Evolutionary conservation across 1,140 invertebrate species (phyloP), one percentile per base, ranked within the genome.

Genomic region (Solenopsis fugax): DNA sequence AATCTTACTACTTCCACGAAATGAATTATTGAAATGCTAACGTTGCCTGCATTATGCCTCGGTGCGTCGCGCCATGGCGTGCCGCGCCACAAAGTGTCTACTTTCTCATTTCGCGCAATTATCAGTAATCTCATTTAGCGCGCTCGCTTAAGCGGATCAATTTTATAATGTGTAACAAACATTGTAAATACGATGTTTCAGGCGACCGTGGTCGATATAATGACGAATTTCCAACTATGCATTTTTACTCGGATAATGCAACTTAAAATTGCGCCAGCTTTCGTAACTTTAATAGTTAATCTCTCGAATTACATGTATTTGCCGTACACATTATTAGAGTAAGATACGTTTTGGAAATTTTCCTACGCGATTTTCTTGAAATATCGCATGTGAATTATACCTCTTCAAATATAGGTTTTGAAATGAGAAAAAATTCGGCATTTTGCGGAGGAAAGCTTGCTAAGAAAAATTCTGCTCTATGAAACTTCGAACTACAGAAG

Each of bases 61-160:
- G 56, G 45, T 41, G 82, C 71, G 60, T 48, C n/a, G 48, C 88
- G 24, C 37, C 41, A 16, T 81, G 18, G 18, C 50, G 45, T 69
- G 64, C n/a, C 50, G 34, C 58, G 65, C 13, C 21, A 12, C 54
- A 21, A 37, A 21, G 60, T 60, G 52, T 76, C 76, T 76, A 62
- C 84, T 89, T 87, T 89, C 88, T 65, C 64, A 56, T 77, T 84
- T 87, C 87, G 54, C 21, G 69, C 50, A 48, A 81, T 87, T 89
- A 89, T 89, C 62, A 60, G 64, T 87, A 34, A 62, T 75, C 41
- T 56, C 29, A 75, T 62, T 60, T 60, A 50, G n/a, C 24, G 41
- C 18, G 41, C 56, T 60, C 21, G 21, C 56, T 48, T 62, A 62
- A 77, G 75, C 41, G 75, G 29, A 21, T 76, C 41, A 24, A 41